Base-by-base conservation (phyloP, 2,888 invertebrate genomes). In the Netelia melanura region DNA sequence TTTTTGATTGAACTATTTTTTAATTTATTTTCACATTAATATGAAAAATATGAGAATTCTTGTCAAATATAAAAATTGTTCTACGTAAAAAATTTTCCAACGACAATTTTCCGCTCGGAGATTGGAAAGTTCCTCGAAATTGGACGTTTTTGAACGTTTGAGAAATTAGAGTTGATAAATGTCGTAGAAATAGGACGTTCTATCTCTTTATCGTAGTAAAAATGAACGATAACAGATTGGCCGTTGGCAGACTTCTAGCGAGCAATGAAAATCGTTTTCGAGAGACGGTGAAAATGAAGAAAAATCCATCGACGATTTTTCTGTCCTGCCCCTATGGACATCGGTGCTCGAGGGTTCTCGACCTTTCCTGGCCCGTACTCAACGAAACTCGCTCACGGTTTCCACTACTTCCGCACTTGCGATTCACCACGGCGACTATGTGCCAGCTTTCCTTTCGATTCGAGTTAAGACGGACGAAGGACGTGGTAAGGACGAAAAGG, bases 381-480 rank as follows among this genome's bases (percentile, higher is more conserved):
- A 17, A 38, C 74, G 54, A 43, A 67, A 70, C 44, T 68, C 58
- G 68, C 64, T 14, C 62, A 30, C n/a, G 56, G 62, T 54, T 83
- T 48, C 72, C 67, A 67, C 72, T 72, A 65, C 61, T 67, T 38
- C 43, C 72, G 54, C 77, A 56, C 54, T 83, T 83, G 58, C 67
- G 70, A 77, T 77, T 82, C 82, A 72, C 54, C 48, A 23, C 48
- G 61, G 30, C 61, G 56, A 72, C 62, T 78, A 64, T 70, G 70
- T 83, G 83, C 83, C 83, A 83, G 79, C 62, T 79, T 83, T 58
- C 62, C 68, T 61, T 65, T 64, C 56, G 54, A 38, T 44, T 48
- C 52, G 70, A 70, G 64, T 64, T 79, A 83, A 79, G 75, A 75
- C 48, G 30, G 44, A 6, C 5, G 44, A 23, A 44, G 30, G 17